phyloP scores from a whole-genome alignment of 2,113 vertebrate species.

The Cyprinodon brontotheroides region DNA sequence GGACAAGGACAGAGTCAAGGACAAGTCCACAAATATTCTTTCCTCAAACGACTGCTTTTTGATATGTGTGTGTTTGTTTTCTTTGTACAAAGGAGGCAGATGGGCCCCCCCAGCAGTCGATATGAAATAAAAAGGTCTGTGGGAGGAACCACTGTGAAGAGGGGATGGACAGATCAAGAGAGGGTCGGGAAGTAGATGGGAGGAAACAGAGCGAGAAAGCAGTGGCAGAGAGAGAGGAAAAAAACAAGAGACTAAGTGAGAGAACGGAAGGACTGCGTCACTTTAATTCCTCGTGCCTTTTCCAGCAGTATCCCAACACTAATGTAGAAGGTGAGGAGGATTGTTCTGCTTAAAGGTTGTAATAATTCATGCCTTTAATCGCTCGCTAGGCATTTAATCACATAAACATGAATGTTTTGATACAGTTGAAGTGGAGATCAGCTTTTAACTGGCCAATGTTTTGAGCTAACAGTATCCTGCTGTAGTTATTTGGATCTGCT shows the following conservation, averaged over 20 bases:
- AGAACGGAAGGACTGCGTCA: slow-evolving; percentile 24
- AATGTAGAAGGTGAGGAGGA: slow-evolving; percentile 2
- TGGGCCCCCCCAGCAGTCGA: neutral
- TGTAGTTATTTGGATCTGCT: neutral
- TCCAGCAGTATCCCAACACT: slow-evolving; percentile 10
- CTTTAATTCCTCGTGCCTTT: slow-evolving; percentile 34
- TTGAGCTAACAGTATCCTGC: neutral
- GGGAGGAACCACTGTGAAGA: slow-evolving; percentile 4
- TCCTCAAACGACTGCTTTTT: slow-evolving; percentile 9
- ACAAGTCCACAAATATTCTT: slow-evolving; percentile 34
- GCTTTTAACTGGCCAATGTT: neutral
- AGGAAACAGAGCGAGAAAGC: slow-evolving; percentile 59
- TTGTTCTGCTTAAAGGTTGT: slow-evolving; percentile 4
- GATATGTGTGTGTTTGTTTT: neutral
- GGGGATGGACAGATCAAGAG: neutral
- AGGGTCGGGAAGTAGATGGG: slow-evolving; percentile 28
- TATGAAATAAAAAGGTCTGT: slow-evolving; percentile 5
- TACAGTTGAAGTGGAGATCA: neutral
- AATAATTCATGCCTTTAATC: slow-evolving; percentile 34
- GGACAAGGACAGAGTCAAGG: slow-evolving; percentile 67
- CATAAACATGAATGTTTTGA: slow-evolving; percentile 6
- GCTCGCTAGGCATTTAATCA: slow-evolving; percentile 3
- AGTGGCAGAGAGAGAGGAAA: slow-evolving; percentile 6
- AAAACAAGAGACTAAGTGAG: slow-evolving; percentile 33
- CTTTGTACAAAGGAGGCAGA: neutral